Evolutionary conservation across 2,113 vertebrate species (phyloP).

Genomic region (Naja naja): DNA sequence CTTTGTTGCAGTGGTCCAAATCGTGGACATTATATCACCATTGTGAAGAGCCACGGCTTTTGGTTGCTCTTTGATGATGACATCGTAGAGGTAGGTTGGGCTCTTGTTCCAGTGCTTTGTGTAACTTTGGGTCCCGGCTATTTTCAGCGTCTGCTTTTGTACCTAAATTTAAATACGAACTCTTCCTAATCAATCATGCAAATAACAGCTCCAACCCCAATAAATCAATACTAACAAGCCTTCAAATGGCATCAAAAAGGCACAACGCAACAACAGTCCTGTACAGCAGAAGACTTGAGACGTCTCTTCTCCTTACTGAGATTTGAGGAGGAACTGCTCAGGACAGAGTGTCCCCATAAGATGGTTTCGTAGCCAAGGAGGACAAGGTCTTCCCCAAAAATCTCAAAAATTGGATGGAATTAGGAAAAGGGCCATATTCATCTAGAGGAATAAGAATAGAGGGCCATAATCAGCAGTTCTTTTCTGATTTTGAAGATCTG

Average conservation of each 20-base stretch:
- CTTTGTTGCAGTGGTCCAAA: slow-evolving; percentile 79
- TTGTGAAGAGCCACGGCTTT: slow-evolving; percentile 91
- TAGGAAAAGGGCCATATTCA: background rate
- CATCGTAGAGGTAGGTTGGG: slow-evolving; percentile 82
- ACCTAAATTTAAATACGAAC: background rate
- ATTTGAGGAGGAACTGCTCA: background rate
- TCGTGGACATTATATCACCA: slow-evolving; percentile 91
- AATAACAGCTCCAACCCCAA: background rate
- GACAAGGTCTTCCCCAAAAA: background rate
- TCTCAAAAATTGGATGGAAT: background rate
- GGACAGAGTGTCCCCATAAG: background rate
- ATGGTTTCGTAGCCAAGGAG: background rate
- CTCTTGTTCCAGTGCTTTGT: background rate
- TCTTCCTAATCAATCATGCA: background rate
- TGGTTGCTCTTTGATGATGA: slow-evolving; percentile 92
- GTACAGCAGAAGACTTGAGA: background rate
- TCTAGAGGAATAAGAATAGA: background rate
- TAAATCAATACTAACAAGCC: background rate
- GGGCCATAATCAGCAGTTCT: too few species aligned
- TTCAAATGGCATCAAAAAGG: background rate
- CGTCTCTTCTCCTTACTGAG: background rate
- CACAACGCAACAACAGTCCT: background rate
- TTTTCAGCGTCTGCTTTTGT: background rate
- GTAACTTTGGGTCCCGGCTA: background rate
- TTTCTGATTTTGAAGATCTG: too few species aligned